Evolutionary conservation across 1,140 invertebrate genomes (phyloP).

Genomic region (Hypothenemus hampei): DNA sequence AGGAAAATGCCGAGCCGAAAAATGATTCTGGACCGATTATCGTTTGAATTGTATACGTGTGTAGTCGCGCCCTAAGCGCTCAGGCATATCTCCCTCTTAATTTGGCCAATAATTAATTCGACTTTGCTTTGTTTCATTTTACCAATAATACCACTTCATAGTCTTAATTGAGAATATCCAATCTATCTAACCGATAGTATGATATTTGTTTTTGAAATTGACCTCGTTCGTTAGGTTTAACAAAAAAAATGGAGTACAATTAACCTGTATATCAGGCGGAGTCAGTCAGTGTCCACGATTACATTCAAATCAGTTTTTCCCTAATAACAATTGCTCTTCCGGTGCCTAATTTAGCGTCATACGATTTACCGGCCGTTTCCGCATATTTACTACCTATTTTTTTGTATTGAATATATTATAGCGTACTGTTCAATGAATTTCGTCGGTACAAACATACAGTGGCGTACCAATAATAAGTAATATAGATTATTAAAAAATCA

Average conservation of each 20-base stretch:
- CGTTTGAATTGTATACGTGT: slow-evolving; percentile 20
- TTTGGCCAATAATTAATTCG: slow-evolving; percentile 6
- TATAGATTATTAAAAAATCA: no score
- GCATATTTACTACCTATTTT: slow-evolving; percentile 6
- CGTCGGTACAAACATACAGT: neutral
- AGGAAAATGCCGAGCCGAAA: slow-evolving; percentile 13
- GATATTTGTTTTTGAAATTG: no score
- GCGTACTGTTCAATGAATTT: neutral
- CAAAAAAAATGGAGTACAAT: no score
- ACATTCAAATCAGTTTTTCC: neutral
- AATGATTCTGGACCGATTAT: slow-evolving; percentile 15
- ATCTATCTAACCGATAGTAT: no score
- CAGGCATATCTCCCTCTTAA: slow-evolving; percentile 26
- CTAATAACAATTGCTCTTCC: slow-evolving; percentile 7
- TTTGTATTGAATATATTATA: neutral
- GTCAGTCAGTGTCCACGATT: neutral
- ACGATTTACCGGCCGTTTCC: slow-evolving; percentile 5
- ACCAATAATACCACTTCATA: neutral
- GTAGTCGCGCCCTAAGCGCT: slow-evolving; percentile 27
- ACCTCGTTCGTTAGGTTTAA: no score
- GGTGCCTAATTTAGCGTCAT: slow-evolving; percentile 10
- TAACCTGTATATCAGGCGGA: no score
- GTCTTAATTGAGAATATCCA: no score
- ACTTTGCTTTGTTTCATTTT: neutral
- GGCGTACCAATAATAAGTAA: no score